Evolutionary conservation across 2,113 vertebrate species (phyloP), one percentile per base, ranked within the genome.

Genomic region (Sinocyclocheilus anshuiensis): DNA sequence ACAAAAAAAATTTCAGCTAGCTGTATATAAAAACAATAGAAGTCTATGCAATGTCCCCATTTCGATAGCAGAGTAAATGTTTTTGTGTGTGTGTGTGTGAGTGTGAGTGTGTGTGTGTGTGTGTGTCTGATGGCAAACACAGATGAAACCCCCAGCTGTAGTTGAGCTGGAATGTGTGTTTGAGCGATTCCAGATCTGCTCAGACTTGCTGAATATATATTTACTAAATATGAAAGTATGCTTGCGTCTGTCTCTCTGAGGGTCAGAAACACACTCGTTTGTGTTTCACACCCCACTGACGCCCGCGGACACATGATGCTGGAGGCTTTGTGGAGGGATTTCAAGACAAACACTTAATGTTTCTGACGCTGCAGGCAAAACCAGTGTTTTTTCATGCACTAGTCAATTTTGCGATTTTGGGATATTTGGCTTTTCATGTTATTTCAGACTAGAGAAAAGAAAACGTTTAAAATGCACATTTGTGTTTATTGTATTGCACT

Each of bases 191-290:
- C 78, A 81, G 57, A 63, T 45, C 22, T 5, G 78, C 59, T 81
- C 57, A 81, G 78, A 81, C 78, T 45, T 63, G 78, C n/a, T 63
- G 57, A 81, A 65, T 63, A 65, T 45, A 65, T 45, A 65, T 81
- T 81, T 81, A 81, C 57, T 26, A 65, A 81, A 81, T 81, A 63
- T 81, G 57, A 81, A 81, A 42, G 36, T 80, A 80, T 80, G 78
- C 36, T 26, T 59, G 57, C 12, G 42, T 75, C 59, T 45, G 57
- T 45, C 36, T 63, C 36, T 81, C 57, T 8, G 78, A 45, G 16
- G 75, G 48, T 29, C 75, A 2, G 24, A 77, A 53, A 20, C 15
- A 75, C 72, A 74, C 36, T 13, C 22, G 33, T 26, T 81, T 59
- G 77, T 59, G 10, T 45, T 45, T 11, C 42, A 45, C 42, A 45